Conservation (phyloP, 2,888 invertebrate species). For the Caenorhabditis japonica region DNA sequence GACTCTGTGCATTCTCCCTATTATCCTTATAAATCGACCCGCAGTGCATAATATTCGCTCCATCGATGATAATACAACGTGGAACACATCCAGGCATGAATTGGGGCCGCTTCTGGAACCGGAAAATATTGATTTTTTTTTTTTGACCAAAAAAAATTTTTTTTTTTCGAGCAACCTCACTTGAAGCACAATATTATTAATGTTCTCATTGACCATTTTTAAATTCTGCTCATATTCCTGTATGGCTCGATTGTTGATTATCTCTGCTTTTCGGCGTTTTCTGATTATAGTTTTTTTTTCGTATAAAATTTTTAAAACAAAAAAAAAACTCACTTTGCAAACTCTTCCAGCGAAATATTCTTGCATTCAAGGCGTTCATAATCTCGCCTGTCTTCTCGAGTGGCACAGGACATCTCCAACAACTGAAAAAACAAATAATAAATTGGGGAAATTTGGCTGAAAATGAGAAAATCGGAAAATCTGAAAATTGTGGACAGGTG, state of each 20-base stretch:
- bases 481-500: too few relatives aligned
- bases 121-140: not conserved
- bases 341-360: slow-evolving; percentile 14
- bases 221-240: too few relatives aligned
- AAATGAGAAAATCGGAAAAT: not conserved
- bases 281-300: not conserved
- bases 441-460: not conserved
- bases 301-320: not conserved
- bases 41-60: slow-evolving; percentile 48
- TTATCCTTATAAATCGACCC: slow-evolving; percentile 18
- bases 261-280: not conserved
- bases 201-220: too few relatives aligned
- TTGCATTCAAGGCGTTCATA: slow-evolving; percentile 29
- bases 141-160: too few relatives aligned
- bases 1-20: not conserved
- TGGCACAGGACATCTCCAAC: not conserved
- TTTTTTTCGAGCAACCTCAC: too few relatives aligned
- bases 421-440: not conserved
- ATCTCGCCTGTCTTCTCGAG: not conserved
- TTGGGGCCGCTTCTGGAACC: not conserved
- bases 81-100: not conserved
- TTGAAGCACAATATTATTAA: too few relatives aligned
- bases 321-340: not conserved
- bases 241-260: too few relatives aligned
- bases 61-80: slow-evolving; percentile 38